Percentiles rank a stretch among this genome's conserved stretches.
phyloP scores from a whole-genome alignment of 2,797 vertebrate genomes.

The Hydrophis major region DNA sequence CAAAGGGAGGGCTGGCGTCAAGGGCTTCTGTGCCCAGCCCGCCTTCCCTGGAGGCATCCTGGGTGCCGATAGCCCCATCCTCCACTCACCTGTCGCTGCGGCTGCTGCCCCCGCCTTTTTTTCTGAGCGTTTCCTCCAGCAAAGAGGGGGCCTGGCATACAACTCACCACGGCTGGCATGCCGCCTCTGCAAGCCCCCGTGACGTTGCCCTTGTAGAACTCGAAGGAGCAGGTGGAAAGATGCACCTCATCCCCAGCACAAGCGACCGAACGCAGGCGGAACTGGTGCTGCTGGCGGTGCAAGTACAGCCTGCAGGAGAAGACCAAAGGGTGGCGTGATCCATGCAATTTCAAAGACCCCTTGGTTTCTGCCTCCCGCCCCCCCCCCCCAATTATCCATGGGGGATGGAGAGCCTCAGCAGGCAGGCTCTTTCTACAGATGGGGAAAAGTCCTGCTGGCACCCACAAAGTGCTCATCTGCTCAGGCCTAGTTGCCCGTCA shows the following conservation, averaged over 20 bases:
- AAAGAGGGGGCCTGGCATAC: slow-evolving; percentile 82
- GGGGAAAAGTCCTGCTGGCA: background rate
- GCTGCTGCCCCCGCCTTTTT: slow-evolving; percentile 70
- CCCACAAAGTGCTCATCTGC: background rate
- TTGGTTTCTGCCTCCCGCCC: background rate
- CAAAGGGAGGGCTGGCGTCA: fast-evolving
- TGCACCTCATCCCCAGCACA: slow-evolving; percentile 88
- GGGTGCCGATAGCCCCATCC: fast-evolving
- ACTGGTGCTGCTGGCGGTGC: slow-evolving; percentile 82
- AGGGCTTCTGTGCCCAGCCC: background rate
- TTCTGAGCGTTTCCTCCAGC: slow-evolving; percentile 74
- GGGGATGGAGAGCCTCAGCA: background rate
- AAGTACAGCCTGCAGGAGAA: slow-evolving; percentile 77
- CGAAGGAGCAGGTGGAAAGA: slow-evolving; percentile 86
- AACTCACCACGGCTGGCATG: slow-evolving; percentile 86
- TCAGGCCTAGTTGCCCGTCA: background rate
- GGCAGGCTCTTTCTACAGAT: background rate
- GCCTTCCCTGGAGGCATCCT: background rate
- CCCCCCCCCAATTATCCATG: background rate
- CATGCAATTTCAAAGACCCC: background rate
- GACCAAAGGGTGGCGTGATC: background rate
- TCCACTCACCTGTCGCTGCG: slow-evolving; percentile 65
- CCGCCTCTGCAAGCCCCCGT: slow-evolving; percentile 76
- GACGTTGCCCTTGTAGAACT: slow-evolving; percentile 83
- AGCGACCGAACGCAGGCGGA: slow-evolving; percentile 84